Evolutionary conservation across 1,140 invertebrate genomes (phyloP).

Genomic region (Belonocnema kinseyi): DNA sequence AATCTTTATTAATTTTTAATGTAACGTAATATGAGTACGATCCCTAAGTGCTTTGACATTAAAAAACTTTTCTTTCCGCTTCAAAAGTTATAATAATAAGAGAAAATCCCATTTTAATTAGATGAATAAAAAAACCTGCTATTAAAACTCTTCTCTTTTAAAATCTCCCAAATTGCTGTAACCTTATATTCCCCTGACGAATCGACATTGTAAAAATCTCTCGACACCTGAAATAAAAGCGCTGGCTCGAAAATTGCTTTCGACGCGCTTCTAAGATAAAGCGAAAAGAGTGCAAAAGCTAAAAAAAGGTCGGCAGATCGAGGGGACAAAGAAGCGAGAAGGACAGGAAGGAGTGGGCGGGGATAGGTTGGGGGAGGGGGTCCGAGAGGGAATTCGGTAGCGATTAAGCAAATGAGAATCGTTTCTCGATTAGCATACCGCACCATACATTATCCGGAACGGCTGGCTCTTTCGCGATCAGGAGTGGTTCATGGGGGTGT

Average conservation of each 20-base stretch:
- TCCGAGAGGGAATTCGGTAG: conserved; percentile 38
- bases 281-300: conserved; percentile 30
- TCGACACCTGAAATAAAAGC: conserved; percentile 18
- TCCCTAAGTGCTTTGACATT: no score
- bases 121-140: no score
- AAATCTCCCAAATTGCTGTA: no score
- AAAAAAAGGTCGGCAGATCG: conserved; percentile 5
- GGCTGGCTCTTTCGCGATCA: conserved; percentile 46
- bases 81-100: no score
- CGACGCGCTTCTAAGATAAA: conserved; percentile 28
- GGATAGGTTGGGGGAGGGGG: conserved; percentile 13
- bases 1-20: no score
- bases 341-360: not conserved
- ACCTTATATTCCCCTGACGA: not conserved
- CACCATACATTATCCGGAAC: conserved; percentile 40
- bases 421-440: conserved; percentile 61
- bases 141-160: no score
- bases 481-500: conserved; percentile 44
- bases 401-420: conserved; percentile 63
- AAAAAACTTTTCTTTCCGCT: no score
- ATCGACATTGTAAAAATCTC: conserved; percentile 24
- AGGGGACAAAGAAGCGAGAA: conserved; percentile 26
- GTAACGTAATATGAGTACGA: no score
- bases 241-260: conserved; percentile 29
- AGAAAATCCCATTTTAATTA: no score